Evolutionary conservation across 2,113 vertebrate genomes (phyloP).

Genomic region (Lonchura striata): DNA sequence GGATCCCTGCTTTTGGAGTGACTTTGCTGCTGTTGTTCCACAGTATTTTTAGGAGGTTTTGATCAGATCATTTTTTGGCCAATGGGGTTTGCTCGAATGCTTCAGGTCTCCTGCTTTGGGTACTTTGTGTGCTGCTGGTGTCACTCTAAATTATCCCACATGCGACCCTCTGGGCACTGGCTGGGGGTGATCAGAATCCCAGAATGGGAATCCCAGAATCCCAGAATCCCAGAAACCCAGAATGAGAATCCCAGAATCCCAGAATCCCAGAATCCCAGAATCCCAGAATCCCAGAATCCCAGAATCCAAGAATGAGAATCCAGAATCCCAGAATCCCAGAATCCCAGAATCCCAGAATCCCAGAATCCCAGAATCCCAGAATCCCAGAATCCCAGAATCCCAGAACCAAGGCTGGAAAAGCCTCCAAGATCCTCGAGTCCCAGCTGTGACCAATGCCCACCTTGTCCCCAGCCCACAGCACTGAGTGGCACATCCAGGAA

Average conservation of each 20-base stretch:
- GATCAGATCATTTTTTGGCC: neutral
- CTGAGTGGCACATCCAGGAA: rapidly evolving
- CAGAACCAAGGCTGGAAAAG: neutral
- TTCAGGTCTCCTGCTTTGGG: neutral
- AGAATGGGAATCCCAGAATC: neutral
- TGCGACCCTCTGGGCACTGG: rapidly evolving
- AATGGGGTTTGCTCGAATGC: rapidly evolving
- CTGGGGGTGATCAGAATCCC: neutral
- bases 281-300: neutral
- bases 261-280: neutral
- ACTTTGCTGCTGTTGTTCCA: neutral
- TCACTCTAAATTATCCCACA: neutral
- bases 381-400: neutral
- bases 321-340: neutral
- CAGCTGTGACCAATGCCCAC: rapidly evolving
- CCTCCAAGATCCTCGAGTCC: rapidly evolving
- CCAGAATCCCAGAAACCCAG: neutral
- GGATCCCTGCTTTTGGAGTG: neutral
- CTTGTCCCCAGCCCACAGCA: neutral
- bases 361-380: neutral
- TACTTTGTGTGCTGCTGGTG: neutral
- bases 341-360: neutral
- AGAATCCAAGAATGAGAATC: too few species aligned
- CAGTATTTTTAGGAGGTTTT: neutral
- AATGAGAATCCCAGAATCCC: too few species aligned